Conservation (phyloP, 2,797 vertebrate genomes). For the Balearica regulorum region DNA sequence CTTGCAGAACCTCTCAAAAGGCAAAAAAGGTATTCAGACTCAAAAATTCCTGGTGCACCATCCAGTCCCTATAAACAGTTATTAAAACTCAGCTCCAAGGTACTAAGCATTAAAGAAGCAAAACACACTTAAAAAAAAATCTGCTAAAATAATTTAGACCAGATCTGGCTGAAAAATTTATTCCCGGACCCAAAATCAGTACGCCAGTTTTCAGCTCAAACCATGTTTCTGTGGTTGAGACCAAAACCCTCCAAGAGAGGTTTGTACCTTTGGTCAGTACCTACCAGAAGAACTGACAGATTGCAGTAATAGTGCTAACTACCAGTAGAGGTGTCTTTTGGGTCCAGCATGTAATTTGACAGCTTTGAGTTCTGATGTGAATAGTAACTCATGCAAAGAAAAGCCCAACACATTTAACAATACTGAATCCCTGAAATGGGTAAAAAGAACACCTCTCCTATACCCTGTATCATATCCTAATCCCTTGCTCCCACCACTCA, state of each 20-base stretch:
- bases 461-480: accelerated
- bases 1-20: background rate
- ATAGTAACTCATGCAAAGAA: background rate
- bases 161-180: background rate
- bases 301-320: background rate
- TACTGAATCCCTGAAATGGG: background rate
- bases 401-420: background rate
- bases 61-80: background rate
- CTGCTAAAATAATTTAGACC: background rate
- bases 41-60: background rate
- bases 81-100: background rate
- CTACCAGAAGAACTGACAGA: background rate
- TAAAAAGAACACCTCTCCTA: background rate
- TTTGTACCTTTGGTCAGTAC: background rate
- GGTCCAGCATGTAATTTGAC: background rate
- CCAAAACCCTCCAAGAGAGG: background rate
- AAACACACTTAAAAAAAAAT: background rate
- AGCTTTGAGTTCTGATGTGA: background rate
- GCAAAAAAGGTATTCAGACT: background rate
- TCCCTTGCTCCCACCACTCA: background rate
- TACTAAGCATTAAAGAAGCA: background rate
- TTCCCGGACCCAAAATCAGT: background rate
- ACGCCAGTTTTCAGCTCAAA: background rate
- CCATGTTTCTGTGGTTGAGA: background rate
- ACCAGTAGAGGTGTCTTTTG: background rate